Evolutionary conservation across 1,140 invertebrate species (phyloP).

Genomic region (Drosophila nikananu): DNA sequence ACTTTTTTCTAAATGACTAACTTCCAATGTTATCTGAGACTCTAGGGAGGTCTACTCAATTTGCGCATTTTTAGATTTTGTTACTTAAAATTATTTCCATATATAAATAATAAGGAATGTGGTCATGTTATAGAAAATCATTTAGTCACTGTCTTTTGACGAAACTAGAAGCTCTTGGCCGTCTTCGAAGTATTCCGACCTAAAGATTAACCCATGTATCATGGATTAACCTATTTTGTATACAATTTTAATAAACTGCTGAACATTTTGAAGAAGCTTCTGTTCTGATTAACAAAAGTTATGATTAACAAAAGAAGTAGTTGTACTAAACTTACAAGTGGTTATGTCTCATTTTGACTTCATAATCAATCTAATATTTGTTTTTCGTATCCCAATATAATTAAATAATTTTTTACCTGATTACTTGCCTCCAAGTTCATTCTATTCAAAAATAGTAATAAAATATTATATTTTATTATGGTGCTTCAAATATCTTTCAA

Average conservation of each 20-base stretch:
- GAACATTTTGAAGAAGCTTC: background rate
- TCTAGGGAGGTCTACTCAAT: background rate
- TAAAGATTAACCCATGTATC: too few relatives aligned
- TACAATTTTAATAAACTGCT: too few relatives aligned
- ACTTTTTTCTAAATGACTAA: background rate
- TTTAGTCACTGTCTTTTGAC: too few relatives aligned
- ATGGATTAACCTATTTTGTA: too few relatives aligned
- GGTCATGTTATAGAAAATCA: too few relatives aligned
- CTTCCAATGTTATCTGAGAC: background rate
- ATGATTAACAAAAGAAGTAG: background rate
- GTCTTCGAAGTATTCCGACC: too few relatives aligned
- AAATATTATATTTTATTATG: background rate
- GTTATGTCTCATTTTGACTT: background rate
- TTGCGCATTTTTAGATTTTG: too few relatives aligned
- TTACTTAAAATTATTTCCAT: background rate
- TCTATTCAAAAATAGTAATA: background rate
- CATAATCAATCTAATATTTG: too few relatives aligned
- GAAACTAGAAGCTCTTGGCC: too few relatives aligned
- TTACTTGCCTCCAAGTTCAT: background rate
- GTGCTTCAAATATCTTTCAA: background rate
- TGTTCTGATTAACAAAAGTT: background rate
- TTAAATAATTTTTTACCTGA: background rate
- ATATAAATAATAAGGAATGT: background rate
- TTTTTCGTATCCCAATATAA: background rate
- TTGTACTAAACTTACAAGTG: background rate